Base-by-base conservation (phyloP, 2,888 invertebrate species). In the Gandaritis pyraliata region DNA sequence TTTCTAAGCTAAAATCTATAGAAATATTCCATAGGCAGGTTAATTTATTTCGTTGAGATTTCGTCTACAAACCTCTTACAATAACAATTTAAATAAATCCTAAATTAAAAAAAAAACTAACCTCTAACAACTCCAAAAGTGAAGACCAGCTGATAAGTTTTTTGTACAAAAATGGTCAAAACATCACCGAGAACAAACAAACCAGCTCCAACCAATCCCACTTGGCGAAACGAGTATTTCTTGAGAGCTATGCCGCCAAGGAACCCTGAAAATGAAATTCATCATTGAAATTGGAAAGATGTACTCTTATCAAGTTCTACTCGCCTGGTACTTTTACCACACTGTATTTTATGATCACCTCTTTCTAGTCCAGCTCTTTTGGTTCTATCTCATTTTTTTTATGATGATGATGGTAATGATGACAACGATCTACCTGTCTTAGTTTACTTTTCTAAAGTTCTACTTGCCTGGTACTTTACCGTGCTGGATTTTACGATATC, bases 171-270 rank as follows among this genome's bases (percentile, higher is more conserved):
- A 43, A 95, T 93, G 1, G 94, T 93, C 57, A 94, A 71, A 11
- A 94, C 82, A 56, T 95, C 94, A 12, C 96, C 95, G 1, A 94
- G 61, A 11, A 94, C 91, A 70, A 94, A 96, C 0, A 95, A 78
- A 0, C 93, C 76, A 0, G 95, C 95, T 0, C 96, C 96, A 0
- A 93, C 79, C 0, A 96, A 66, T 0, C 95, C 96, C 1, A 96
- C 94, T 70, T 93, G 91, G 16, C 96, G 92, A 69, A 95, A 94
- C 0, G 95, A 93, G 73, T 93, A 95, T 61, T 90, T 94, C 72
- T 94, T 94, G 50, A 96, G 84, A 0, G 96, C 88, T 45, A 93
- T 94, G 23, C 95, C 95, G 16, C 95, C 94, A 53, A 95, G 88
- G 49, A 96, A 90, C 41, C 96, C 96, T 95, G 82, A 12, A 86